These are phyloP conservation scores for Apamea epomidion DNA, from an alignment of 2,888 invertebrate genomes.

Conservation along the genomic window DNA sequence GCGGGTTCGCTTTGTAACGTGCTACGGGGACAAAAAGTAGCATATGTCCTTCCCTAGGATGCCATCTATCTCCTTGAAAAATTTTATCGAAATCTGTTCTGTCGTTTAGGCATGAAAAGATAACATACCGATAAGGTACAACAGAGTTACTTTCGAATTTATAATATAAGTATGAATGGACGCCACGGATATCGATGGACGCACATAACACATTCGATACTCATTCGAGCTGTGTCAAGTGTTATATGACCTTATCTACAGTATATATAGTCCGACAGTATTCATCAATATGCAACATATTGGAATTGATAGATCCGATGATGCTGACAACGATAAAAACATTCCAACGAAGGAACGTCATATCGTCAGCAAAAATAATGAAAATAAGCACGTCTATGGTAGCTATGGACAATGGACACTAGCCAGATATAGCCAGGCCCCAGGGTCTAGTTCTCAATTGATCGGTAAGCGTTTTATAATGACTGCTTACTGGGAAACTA, in stretches of 20 bases:
- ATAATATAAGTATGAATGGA: neutral
- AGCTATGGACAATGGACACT: slow-evolving; percentile 39
- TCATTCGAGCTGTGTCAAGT: neutral
- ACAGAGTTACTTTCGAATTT: neutral
- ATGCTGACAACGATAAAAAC: slow-evolving; percentile 22
- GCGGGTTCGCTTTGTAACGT: neutral
- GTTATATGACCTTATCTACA: neutral
- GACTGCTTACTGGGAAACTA: slow-evolving; percentile 50
- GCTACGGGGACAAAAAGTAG: too few species aligned
- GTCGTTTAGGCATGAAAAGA: too few species aligned
- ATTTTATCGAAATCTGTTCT: too few species aligned
- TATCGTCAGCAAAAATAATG: slow-evolving; percentile 12
- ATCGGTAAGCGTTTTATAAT: slow-evolving; percentile 61
- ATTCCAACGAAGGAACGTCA: slow-evolving; percentile 33
- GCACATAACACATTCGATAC: neutral
- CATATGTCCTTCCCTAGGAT: neutral
- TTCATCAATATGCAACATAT: slow-evolving; percentile 15
- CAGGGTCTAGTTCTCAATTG: slow-evolving; percentile 40
- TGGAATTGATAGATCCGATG: slow-evolving; percentile 10
- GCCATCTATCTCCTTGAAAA: too few species aligned
- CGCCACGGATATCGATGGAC: too few species aligned
- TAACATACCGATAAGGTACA: too few species aligned
- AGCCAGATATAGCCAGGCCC: slow-evolving; percentile 1
- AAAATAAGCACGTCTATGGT: slow-evolving; percentile 16
- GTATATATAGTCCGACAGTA: too few species aligned